Evolutionary conservation across 2,113 vertebrate genomes (phyloP), one percentile per base, ranked within the genome.

Genomic region (Phoxinus phoxinus): DNA sequence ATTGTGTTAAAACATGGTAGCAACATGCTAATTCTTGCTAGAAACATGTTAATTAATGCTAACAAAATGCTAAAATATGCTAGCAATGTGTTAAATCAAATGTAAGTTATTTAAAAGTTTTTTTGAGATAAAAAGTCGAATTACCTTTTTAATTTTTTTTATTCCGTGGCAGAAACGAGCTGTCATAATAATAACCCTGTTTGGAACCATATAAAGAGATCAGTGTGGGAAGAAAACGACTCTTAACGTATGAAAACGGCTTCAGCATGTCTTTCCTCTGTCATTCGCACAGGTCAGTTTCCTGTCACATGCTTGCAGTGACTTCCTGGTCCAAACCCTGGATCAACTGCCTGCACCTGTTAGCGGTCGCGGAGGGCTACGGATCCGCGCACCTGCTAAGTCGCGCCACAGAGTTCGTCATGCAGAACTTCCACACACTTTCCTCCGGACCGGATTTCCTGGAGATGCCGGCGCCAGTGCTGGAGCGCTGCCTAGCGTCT

Each of bases 271-370:
- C 37, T 80, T 35, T 12, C 9, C 13, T 35, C 35, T 74, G 73
- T 75, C 63, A 10, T 84, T 35, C 82, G 63, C 98, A 89, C 97
- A 99, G 94, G 96, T 98, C 46, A 92, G 96, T 21, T 93, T 96
- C 86, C 94, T 99, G 87, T 96, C 95, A 67, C 95, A 93, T 92
- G 97, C 97, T 48, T 99, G 98, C 94, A 96, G 97, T 91, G 96
- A 98, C 93, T 99, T 98, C 92, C 93, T 99, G 90, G 96, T 97
- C 91, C 95, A 95, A 93, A 96, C 93, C 56, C 94, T 99, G 84
- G 96, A 97, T 92, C 93, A 99, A 99, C 89, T 99, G 98, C 89
- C 94, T 99, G 86, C 95, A 96, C 61, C 93, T 99, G 80, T 87
- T 98, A 89, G 96, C 95, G 48, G 87, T 99, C 0, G 97, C 96